A percentile compares a stretch with the other conserved stretches of the same genome.
These are phyloP conservation scores for Platycheirus albimanus DNA, from an alignment of 2,888 invertebrate species.

Conservation along the genomic window DNA sequence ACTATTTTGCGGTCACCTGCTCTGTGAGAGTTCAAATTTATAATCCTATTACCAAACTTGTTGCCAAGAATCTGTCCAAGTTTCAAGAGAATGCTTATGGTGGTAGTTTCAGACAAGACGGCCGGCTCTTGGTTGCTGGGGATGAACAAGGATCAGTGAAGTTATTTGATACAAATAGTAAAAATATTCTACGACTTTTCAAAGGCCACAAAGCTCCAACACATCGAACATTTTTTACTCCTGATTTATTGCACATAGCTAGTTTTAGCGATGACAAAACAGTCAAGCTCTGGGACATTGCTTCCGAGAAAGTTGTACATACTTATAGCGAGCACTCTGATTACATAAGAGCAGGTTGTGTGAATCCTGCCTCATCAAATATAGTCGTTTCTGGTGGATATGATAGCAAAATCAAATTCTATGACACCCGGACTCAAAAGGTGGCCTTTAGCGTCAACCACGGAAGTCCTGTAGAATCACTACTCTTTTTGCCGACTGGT, in stretches of 20 bases:
- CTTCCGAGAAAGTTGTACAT: conserved; percentile 89
- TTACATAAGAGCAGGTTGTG: conserved; percentile 92
- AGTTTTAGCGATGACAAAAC: conserved; percentile 97
- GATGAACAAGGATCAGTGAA: conserved; percentile 94
- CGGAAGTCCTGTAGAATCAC: conserved; percentile 94
- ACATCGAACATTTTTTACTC: conserved; percentile 92
- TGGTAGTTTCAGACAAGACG: conserved; percentile 92
- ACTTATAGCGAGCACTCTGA: conserved; percentile 89
- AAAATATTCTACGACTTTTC: conserved; percentile 92
- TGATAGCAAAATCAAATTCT: conserved; percentile 93
- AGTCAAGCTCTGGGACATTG: conserved; percentile 95
- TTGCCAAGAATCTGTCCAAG: conserved; percentile 90
- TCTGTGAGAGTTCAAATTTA: conserved; percentile 95
- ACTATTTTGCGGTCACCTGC: conserved; percentile 96
- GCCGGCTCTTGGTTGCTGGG: conserved; percentile 92
- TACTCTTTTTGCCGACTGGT: conserved; percentile 94
- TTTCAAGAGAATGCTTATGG: conserved; percentile 94
- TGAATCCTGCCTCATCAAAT: conserved; percentile 89
- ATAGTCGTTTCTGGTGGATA: conserved; percentile 94
- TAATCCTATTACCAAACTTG: conserved; percentile 92
- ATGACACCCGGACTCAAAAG: conserved; percentile 90
- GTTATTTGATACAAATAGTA: conserved; percentile 93
- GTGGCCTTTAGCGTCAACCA: conserved; percentile 91
- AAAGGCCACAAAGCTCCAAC: conserved; percentile 91
- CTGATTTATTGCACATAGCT: conserved; percentile 89